Percentiles rank a stretch among this genome's conserved stretches.
Conservation (phyloP, 2,888 invertebrate species). For the Apotomis turbidana region DNA sequence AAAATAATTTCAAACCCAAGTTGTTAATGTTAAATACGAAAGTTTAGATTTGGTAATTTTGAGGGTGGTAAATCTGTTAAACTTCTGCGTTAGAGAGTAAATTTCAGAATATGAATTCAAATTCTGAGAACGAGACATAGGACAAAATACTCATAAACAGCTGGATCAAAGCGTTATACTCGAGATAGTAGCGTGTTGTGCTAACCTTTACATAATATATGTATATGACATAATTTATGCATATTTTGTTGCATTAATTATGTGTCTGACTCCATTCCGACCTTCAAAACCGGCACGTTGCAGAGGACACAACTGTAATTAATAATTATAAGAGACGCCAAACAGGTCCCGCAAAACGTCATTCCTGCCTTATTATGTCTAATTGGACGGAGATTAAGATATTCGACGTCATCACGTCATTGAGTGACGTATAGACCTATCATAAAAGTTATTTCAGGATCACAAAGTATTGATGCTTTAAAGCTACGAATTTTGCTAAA, state of each 20-base stretch:
- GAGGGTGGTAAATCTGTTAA: background rate
- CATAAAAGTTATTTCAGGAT: background rate
- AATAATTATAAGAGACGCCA: constrained; percentile 6
- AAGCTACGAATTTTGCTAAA: background rate
- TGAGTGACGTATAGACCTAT: background rate
- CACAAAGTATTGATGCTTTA: background rate
- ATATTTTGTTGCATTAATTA: constrained; percentile 8
- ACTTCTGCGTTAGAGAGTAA: background rate
- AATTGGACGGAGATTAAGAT: constrained; percentile 9
- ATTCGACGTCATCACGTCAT: background rate
- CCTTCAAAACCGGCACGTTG: constrained; percentile 21
- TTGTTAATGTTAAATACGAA: background rate
- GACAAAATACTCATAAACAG: background rate
- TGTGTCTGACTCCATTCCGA: background rate
- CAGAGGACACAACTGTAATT: constrained; percentile 11
- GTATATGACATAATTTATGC: background rate
- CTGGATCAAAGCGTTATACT: background rate
- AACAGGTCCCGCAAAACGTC: constrained; percentile 9
- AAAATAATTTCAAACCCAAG: background rate
- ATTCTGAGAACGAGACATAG: too few species aligned
- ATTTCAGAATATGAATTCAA: too few species aligned
- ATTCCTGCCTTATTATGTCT: constrained; percentile 1
- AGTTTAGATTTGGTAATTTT: background rate
- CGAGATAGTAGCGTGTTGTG: background rate
- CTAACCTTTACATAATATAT: too few species aligned